Evolutionary conservation across 2,888 invertebrate species (phyloP).

Genomic region (Gnatocerus cornutus): DNA sequence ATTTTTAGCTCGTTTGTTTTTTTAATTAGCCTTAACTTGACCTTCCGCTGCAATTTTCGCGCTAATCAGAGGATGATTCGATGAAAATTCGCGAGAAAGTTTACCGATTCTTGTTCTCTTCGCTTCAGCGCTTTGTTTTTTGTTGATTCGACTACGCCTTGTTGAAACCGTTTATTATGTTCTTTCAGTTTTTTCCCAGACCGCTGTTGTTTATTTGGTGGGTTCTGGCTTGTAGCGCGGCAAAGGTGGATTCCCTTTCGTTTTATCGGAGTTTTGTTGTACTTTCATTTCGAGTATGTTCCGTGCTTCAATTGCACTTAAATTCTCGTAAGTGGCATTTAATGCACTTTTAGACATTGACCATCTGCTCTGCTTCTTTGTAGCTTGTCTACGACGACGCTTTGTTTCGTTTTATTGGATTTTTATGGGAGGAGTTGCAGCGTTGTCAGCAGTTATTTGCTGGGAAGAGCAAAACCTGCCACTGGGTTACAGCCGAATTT

Average conservation of each 20-base stretch:
- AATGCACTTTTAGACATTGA: constrained; percentile 22
- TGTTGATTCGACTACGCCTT: constrained; percentile 6
- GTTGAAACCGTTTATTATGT: constrained; percentile 1
- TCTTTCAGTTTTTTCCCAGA: background rate
- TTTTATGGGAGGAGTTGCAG: constrained; percentile 5
- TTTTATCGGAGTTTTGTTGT: background rate
- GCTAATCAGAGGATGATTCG: background rate
- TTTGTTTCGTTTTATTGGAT: constrained; percentile 3
- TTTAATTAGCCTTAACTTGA: constrained; percentile 23
- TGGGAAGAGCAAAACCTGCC: background rate
- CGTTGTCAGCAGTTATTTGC: background rate
- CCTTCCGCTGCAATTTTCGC: constrained; percentile 11
- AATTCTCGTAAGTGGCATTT: constrained; percentile 26
- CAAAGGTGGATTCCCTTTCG: constrained; percentile 1
- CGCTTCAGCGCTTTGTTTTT: background rate
- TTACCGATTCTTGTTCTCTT: background rate
- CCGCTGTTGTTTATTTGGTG: constrained; percentile 5
- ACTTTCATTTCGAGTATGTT: constrained; percentile 8
- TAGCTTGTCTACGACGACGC: constrained; percentile 9
- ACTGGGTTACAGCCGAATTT: too few relatives aligned
- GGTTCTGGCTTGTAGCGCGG: background rate
- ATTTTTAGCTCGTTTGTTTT: constrained; percentile 16
- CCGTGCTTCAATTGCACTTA: constrained; percentile 23
- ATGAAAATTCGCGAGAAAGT: background rate
- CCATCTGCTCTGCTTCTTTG: constrained; percentile 27